Evolutionary conservation across 2,888 invertebrate genomes (phyloP).

Genomic region (Mesopsocus fuscifrons): DNA sequence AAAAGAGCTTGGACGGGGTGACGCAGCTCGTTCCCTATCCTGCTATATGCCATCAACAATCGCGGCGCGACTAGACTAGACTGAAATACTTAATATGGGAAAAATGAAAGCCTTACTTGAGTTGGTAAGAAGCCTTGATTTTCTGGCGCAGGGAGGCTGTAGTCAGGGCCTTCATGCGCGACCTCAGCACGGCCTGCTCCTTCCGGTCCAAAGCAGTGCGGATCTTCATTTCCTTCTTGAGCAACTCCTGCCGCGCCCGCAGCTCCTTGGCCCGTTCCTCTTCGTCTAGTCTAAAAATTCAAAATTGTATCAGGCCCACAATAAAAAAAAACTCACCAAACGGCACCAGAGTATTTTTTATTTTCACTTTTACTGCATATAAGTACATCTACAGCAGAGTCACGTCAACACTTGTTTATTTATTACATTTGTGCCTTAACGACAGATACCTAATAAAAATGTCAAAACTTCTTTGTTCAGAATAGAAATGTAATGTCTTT

Average conservation of each 20-base stretch:
- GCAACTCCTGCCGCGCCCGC: background rate
- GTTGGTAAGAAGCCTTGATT: background rate
- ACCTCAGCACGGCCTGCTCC: background rate
- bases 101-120: background rate
- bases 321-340: background rate
- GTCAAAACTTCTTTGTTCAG: no score
- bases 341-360: no score
- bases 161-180: background rate
- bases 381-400: no score
- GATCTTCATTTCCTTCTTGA: background rate
- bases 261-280: constrained; percentile 1
- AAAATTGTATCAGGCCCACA: background rate
- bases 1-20: no score
- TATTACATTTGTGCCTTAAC: no score
- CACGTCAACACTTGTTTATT: background rate
- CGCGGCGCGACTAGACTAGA: no score
- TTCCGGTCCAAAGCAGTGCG: background rate
- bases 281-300: constrained; percentile 2
- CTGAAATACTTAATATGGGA: no score
- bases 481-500: no score
- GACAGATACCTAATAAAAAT: no score
- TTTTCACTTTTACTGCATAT: no score
- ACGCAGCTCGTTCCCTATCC: no score
- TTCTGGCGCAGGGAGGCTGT: background rate
- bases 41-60: no score